Evolutionary conservation across 2,113 vertebrate species (phyloP), one percentile per base, ranked within the genome.

Genomic region (Myiozetetes cayanensis): DNA sequence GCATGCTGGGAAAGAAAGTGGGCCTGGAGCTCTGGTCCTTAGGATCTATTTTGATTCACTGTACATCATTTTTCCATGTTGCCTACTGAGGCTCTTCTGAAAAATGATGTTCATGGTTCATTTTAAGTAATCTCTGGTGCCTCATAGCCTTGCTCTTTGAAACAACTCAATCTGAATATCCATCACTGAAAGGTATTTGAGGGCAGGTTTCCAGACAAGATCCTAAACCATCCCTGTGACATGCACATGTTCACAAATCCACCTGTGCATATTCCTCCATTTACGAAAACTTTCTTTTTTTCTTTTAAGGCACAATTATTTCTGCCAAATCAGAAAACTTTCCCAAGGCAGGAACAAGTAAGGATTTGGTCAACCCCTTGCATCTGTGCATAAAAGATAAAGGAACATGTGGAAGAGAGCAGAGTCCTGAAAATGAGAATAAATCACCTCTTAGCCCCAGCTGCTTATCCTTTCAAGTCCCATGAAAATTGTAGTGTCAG

Each of bases 1-100:
- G 20, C 8, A 9, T 0, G 0, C 33, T 14, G 50, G 55, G 39
- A 30, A 19, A 30, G 30, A 47, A 47, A 61, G 20, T 0, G 0
- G 4, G 6, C 59, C 65, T 8, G 6, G 37, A 81, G 37, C 41
- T 78, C 37, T 61, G 44, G 33, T 80, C 72, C 62, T 53, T 43
- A 76, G 66, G 49, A 78, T 65, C 66, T 75, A 25, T 49, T 95
- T 67, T 72, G 53, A 73, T 66, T 86, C 43, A 27, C 41, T 46
- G n/a, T 72, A 82, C 87, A 70, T 72, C 3, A 58, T 91, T 89
- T 92, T 89, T 79, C 74, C 41, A 24, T 43, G 37, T 71, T 88
- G 44, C 23, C 61, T 74, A 62, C 39, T 0, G 4, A 91, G 21
- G 18, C 6, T 93, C 1, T 76, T 94, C 70, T n/a, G 66, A 87